Base-by-base conservation (phyloP, 2,113 vertebrate genomes). In the Cheirogaleus medius region DNA sequence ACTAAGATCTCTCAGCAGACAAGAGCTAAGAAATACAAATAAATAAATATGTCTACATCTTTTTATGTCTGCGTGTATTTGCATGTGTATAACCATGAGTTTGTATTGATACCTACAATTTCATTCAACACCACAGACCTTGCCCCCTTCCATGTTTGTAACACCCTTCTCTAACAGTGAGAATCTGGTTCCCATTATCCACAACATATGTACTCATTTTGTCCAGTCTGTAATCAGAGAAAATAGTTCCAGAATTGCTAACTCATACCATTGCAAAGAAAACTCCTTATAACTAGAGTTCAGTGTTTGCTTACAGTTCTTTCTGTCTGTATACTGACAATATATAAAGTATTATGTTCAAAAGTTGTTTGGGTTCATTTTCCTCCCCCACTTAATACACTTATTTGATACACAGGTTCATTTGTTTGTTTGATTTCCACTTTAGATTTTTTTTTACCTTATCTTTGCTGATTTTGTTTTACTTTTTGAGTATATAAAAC, bases 371-470 rank as follows among this genome's bases (percentile, higher is more conserved):
- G 32, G 20, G 8, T 56, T 91, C 47, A 44, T 63, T 78, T 95
- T 18, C 11, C 25, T 44, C 39, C 23, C 23, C 42, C 69, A 90
- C 68, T 84, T 84, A 96, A 56, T 58, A 58, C 1, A 71, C 14
- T 87, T 91, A 84, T 42, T 83, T 95, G 74, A 83, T 42, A n/a
- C 81, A 42, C 1, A 69, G 49, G 10, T 74, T 87, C 21, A 49
- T 84, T 97, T 87, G 32, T 95, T 90, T 91, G 18, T 89, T 87
- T 95, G 74, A 66, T 82, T 94, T 93, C 44, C 6, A 15, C 84
- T 96, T 93, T 71, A 47, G 44, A 44, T 47, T 68, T 42, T 71
- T 64, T 96, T 88, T 52, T 1, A 47, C 44, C 14, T 81, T 47
- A 85, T 95, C 20, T 6, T 56, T 56, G 54, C 37, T 76, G 66